These are phyloP conservation scores for Anabas testudineus DNA, from an alignment of 2,797 vertebrate genomes.

Conservation along the genomic window DNA sequence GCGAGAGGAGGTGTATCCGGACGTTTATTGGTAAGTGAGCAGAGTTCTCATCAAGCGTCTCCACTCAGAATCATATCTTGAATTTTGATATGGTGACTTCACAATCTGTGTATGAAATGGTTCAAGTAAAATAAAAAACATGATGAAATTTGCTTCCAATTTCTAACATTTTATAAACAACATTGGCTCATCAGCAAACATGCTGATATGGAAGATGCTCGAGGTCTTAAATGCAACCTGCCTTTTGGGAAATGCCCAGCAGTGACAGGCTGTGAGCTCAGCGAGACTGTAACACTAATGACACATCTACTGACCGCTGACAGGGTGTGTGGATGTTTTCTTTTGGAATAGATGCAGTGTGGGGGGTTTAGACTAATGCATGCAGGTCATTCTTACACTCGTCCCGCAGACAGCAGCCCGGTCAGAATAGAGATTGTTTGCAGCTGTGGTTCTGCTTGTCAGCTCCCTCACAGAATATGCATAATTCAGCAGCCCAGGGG, in stretches of 20 bases:
- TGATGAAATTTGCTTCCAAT: neutral
- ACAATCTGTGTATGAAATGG: neutral
- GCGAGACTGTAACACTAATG: slow-evolving; percentile 49
- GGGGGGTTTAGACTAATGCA: slow-evolving; percentile 41
- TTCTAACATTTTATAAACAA: slow-evolving; percentile 1
- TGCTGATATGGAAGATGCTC: slow-evolving; percentile 34
- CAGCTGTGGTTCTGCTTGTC: slow-evolving; percentile 75
- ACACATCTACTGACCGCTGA: slow-evolving; percentile 45
- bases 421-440: slow-evolving; percentile 77
- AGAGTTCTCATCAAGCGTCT: neutral
- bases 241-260: slow-evolving; percentile 42
- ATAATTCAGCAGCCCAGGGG: slow-evolving; percentile 77
- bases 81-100: neutral
- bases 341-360: slow-evolving; percentile 16
- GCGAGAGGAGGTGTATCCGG: slow-evolving; percentile 92
- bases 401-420: slow-evolving; percentile 48
- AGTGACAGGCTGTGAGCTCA: slow-evolving; percentile 53
- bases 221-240: slow-evolving; percentile 14
- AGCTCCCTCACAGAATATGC: slow-evolving; percentile 74
- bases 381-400: slow-evolving; percentile 53
- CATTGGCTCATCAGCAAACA: slow-evolving; percentile 49
- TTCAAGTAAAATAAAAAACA: neutral
- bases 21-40: slow-evolving; percentile 94
- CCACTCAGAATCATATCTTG: neutral
- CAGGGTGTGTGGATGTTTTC: neutral